phyloP scores from a whole-genome alignment of 1,140 invertebrate genomes.

The Drosophila mojavensis region DNA sequence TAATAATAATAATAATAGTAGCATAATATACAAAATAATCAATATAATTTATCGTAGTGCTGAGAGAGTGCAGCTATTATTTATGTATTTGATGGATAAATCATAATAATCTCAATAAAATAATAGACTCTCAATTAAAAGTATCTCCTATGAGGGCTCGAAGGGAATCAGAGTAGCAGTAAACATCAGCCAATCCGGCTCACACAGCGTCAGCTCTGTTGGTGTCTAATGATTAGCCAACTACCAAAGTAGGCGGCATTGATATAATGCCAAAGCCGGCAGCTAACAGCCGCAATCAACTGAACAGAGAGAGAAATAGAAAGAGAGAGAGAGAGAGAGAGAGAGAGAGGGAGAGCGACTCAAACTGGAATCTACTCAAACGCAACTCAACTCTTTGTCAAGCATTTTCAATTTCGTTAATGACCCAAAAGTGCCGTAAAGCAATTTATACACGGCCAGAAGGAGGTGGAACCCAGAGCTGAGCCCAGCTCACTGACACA shows the following conservation, averaged over 20 bases:
- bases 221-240: conserved; percentile 67
- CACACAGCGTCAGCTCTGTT: conserved; percentile 21
- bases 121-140: too few species aligned
- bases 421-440: conserved; percentile 83
- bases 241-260: conserved; percentile 73
- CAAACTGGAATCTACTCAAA: neutral
- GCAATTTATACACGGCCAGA: conserved; percentile 70
- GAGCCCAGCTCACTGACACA: conserved; percentile 57
- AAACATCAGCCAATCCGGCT: neutral
- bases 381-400: conserved; percentile 46
- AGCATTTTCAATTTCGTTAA: conserved; percentile 83
- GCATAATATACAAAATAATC: too few species aligned
- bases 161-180: neutral
- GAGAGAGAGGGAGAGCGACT: neutral
- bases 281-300: conserved; percentile 10
- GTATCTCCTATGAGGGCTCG: too few species aligned
- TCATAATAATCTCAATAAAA: too few species aligned
- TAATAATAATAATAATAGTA: too few species aligned
- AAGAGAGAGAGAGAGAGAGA: neutral
- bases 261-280: conserved; percentile 52
- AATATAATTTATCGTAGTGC: too few species aligned
- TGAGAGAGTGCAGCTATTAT: too few species aligned
- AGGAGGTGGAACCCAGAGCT: conserved; percentile 21
- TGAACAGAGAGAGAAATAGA: neutral
- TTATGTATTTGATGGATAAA: too few species aligned